phyloP scores from a whole-genome alignment of 2,113 vertebrate species.

The Ophiodon elongatus region DNA sequence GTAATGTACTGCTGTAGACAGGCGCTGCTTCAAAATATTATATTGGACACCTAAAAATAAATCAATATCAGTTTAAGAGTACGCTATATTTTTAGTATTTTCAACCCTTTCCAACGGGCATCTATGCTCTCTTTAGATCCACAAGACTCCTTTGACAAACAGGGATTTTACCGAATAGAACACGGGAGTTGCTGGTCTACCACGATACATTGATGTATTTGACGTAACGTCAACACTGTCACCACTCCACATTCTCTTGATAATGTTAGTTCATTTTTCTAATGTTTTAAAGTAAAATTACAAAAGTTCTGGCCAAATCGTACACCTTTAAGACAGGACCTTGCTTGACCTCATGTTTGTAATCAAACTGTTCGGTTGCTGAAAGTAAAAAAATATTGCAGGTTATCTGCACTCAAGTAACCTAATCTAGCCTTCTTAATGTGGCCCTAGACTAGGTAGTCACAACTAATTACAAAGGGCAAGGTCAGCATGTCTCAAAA shows the following conservation, averaged over 20 bases:
- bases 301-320: not conserved
- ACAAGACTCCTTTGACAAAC: not conserved
- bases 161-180: not conserved
- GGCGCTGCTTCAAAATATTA: too few relatives aligned
- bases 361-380: not conserved
- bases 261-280: not conserved
- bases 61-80: not conserved
- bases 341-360: not conserved
- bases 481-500: not conserved
- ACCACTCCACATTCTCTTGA: not conserved
- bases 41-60: too few relatives aligned
- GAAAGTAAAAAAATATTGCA: not conserved
- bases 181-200: not conserved
- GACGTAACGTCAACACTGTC: not conserved
- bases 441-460: not conserved
- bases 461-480: not conserved
- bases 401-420: not conserved
- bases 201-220: too few relatives aligned
- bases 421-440: not conserved
- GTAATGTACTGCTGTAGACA: not conserved
- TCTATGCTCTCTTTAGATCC: not conserved
- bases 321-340: not conserved
- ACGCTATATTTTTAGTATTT: not conserved
- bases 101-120: not conserved
- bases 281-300: not conserved